These are phyloP conservation scores for Notolepis coatsorum DNA, from an alignment of 2,797 vertebrate species.

Conservation along the genomic window DNA sequence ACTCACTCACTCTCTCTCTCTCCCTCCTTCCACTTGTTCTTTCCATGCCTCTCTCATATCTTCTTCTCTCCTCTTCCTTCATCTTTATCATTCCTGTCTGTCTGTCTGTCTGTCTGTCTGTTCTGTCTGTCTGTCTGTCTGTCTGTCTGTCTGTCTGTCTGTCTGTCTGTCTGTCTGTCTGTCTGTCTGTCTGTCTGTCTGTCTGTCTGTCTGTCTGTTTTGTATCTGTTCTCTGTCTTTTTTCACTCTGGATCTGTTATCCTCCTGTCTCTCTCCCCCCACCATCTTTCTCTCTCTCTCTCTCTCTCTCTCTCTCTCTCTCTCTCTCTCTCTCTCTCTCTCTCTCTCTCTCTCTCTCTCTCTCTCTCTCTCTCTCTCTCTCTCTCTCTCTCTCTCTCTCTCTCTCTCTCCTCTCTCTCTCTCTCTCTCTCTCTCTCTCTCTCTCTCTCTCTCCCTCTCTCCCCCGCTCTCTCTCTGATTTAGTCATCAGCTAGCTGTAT, in stretches of 20 bases:
- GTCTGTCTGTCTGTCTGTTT: no score
- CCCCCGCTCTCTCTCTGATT: constrained; percentile 37
- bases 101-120: no score
- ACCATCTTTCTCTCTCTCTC: constrained; percentile 31
- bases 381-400: constrained; percentile 26
- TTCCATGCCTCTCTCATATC: no score
- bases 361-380: background rate
- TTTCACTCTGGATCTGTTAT: no score
- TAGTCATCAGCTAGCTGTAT: constrained; percentile 65
- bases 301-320: constrained; percentile 16
- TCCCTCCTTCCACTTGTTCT: background rate
- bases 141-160: background rate
- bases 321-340: constrained; percentile 7
- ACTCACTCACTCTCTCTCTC: background rate
- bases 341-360: background rate
- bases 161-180: background rate
- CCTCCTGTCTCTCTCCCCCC: no score
- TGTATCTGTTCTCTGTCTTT: no score
- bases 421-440: constrained; percentile 2
- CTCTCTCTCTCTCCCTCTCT: background rate
- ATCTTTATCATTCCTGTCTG: no score
- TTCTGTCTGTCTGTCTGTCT: background rate
- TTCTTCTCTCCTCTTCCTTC: no score
- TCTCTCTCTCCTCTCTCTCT: constrained; percentile 10
- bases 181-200: background rate